Base-by-base conservation (phyloP, 2,888 invertebrate genomes). In the Cybosia mesomella region DNA sequence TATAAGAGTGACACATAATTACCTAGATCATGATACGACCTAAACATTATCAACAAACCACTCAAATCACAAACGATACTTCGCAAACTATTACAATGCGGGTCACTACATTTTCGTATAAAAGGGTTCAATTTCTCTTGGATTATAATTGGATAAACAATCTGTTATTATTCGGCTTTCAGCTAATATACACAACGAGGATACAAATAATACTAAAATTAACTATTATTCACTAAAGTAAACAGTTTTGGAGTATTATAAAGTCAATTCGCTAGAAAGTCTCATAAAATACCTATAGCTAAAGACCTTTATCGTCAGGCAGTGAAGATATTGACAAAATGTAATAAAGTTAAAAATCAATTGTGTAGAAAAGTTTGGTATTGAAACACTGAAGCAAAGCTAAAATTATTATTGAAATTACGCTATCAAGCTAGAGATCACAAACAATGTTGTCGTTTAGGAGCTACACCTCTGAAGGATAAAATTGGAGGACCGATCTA, bases 101-200 rank as follows among this genome's bases (percentile, higher is more conserved):
- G 54, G 24, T 55, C 54, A 55, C 2, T 54, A 22, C 22, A 54
- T 22, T 54, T 54, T 10, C 5, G 22, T 24, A 22, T 24, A 55
- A 55, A 55, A 55, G 22, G 24, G 49, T 49, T 55, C 24, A 55
- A 24, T 7, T 55, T 55, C 13, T n/a, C 49, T 15, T n/a, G 49
- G 18, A n/a, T 49, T 49, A n/a, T 49, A 49, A 39, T 49, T 49
- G n/a, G 49, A n/a, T 49, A 49, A 49, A 49, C 49, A n/a, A 49
- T 49, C 49, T 49, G 49, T 49, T 49, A 49, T 49, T 49, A 49
- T 43, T 43, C 7, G 43, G 7, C 49, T 49, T 43, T 43, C n/a
- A 49, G 43, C 18, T 43, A 39, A 39, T 39, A 2, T 43, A 43
- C 13, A 18, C 43, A 43, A 13, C 18, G 13, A 43, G 49, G n/a